Conservation (phyloP, 2,888 invertebrate species). For the Nephrocerus scutellatus region DNA sequence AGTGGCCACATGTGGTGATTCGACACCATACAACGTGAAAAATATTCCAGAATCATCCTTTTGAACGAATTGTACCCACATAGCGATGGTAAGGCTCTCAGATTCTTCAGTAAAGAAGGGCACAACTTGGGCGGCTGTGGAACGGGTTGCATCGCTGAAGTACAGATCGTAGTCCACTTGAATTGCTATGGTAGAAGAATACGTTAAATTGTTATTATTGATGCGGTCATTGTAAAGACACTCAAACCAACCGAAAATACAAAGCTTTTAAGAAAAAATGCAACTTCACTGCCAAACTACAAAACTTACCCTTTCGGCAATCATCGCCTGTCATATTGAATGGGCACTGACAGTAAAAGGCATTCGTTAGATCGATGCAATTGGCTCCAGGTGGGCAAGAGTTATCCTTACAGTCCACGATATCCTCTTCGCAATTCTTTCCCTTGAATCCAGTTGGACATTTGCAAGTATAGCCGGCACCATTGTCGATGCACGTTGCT, state of each 20-base stretch:
- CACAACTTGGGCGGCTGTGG: slow-evolving; percentile 86
- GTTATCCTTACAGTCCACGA: slow-evolving; percentile 84
- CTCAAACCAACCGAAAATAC: neutral
- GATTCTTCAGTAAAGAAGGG: slow-evolving; percentile 77
- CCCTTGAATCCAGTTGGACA: slow-evolving; percentile 77
- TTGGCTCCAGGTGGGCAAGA: slow-evolving; percentile 91
- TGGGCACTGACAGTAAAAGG: slow-evolving; percentile 93
- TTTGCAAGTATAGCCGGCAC: slow-evolving; percentile 74
- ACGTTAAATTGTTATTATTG: neutral
- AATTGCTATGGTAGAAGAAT: slow-evolving; percentile 70
- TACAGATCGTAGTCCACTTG: slow-evolving; percentile 96
- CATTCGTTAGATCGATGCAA: slow-evolving; percentile 83
- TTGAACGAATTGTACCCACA: slow-evolving; percentile 95
- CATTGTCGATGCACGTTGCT: slow-evolving; percentile 82
- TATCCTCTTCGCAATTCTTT: slow-evolving; percentile 84
- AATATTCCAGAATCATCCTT: slow-evolving; percentile 89
- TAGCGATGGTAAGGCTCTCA: slow-evolving; percentile 76
- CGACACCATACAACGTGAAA: slow-evolving; percentile 86
- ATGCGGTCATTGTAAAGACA: too few species aligned
- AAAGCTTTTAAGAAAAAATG: neutral
- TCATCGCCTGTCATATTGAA: slow-evolving; percentile 95
- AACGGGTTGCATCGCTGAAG: slow-evolving; percentile 84
- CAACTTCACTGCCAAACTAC: too few species aligned
- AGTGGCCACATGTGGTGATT: slow-evolving; percentile 70
- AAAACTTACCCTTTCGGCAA: slow-evolving; percentile 82